Evolutionary conservation across 2,888 invertebrate genomes (phyloP), one percentile per base, ranked within the genome.

Genomic region (Orthosia incerta): DNA sequence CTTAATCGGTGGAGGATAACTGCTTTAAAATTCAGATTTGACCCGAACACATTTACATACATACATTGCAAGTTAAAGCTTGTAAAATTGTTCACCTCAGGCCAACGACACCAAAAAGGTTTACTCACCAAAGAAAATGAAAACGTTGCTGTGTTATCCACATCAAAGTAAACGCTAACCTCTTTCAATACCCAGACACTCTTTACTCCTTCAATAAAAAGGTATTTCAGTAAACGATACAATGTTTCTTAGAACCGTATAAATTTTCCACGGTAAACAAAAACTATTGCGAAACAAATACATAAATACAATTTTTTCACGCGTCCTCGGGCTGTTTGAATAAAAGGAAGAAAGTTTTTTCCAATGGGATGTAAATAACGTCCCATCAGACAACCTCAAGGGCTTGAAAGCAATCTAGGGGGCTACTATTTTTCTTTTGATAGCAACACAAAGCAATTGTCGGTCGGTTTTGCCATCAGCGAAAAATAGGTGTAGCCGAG

Each of bases 381-480:
- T 88, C 87, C 89, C 89, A 91, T 92, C 90, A 91, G 92, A 91
- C 91, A 90, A 91, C 89, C 91, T 92, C 90, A 92, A 93, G 93
- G 92, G 94, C 89, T 93, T 93, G 89, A 93, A 94, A 92, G 92
- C 93, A 93, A 94, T 94, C 93, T 91, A 89, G 86, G 86, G 89
- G 89, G 89, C 83, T 90, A 90, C 91, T 91, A 91, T 93, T 93
- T 94, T 90, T 89, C 91, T 93, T 93, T 94, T 91, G 89, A 92
- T 89, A 87, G 88, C 89, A 89, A 93, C 90, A 93, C 93, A 95
- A 94, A 92, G 94, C 94, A 89, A 93, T 94, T 93, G 93, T 94
- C 88, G 89, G 88, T 86, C 90, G 93, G 91, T 94, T 92, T 93
- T 90, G 92, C 91, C 89, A 90, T 92, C 91, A 91, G 89, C 83